These are phyloP conservation scores for Diadumene lineata DNA, from an alignment of 92 coral and sea anemone species.

Conservation along the genomic window DNA sequence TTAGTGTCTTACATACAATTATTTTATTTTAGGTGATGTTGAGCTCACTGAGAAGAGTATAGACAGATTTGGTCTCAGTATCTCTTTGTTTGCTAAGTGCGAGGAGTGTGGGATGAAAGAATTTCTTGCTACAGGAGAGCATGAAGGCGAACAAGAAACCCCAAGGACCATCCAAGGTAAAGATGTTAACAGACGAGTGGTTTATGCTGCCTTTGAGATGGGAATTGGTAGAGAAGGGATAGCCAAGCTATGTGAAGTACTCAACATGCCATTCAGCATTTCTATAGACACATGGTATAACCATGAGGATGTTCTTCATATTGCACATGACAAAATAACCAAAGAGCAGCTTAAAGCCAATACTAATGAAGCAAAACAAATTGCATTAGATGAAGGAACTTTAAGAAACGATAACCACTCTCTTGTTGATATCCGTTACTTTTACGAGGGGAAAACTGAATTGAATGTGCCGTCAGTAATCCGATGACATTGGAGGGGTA, in stretches of 20 bases:
- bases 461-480: too few relatives aligned
- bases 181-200: slow-evolving; percentile 37
- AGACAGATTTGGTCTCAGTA: background rate
- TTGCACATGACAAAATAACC: slow-evolving; percentile 8
- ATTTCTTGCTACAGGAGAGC: slow-evolving; percentile 31
- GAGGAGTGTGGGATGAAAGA: slow-evolving; percentile 25
- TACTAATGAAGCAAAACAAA: slow-evolving; percentile 24
- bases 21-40: background rate
- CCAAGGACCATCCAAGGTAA: slow-evolving; percentile 39
- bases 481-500: too few relatives aligned
- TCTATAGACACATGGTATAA: slow-evolving; percentile 24
- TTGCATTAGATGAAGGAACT: slow-evolving; percentile 26
- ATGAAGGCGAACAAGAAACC: background rate
- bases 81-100: slow-evolving; percentile 16
- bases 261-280: slow-evolving; percentile 44
- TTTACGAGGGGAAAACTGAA: too few relatives aligned
- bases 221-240: slow-evolving; percentile 35
- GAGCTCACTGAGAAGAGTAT: background rate
- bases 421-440: slow-evolving; percentile 29
- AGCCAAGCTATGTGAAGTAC: slow-evolving; percentile 39
- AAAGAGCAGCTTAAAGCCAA: background rate
- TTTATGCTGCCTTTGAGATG: slow-evolving; percentile 38
- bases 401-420: slow-evolving; percentile 16
- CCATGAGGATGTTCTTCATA: slow-evolving; percentile 20
- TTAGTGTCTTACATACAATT: too few relatives aligned